A percentile compares a stretch with the other conserved stretches of the same genome.
Conservation (phyloP, 2,113 vertebrate genomes). For the Abramis brama region DNA sequence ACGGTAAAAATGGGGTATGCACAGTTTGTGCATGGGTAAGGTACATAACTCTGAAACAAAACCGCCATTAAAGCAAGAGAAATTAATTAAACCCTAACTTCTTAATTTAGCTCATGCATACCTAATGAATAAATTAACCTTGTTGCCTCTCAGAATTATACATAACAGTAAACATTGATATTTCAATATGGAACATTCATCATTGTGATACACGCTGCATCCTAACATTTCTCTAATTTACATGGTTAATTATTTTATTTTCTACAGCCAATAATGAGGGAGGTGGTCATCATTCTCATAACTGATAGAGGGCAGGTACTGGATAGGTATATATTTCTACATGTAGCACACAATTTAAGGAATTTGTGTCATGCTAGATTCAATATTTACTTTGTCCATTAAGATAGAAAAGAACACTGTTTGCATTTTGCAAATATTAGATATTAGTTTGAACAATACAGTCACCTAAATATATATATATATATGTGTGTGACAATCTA, state of each 20-base stretch:
- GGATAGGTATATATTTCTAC: constrained; percentile 74
- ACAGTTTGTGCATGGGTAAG: constrained; percentile 28
- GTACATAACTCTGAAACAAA: constrained; percentile 80
- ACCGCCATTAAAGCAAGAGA: constrained; percentile 94
- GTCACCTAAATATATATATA: constrained; percentile 95
- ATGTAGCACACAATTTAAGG: constrained; percentile 77
- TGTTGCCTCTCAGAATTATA: constrained; percentile 74
- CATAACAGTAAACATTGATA: constrained; percentile 71
- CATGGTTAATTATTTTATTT: constrained; percentile 76
- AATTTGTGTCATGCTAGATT: constrained; percentile 83
- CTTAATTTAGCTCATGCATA: constrained; percentile 96
- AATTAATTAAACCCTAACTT: constrained; percentile 82
- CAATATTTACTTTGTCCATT: constrained; percentile 89
- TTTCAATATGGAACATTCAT: constrained; percentile 94
- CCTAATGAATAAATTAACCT: constrained; percentile 86
- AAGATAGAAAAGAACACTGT: constrained; percentile 87
- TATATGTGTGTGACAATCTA: constrained; percentile 76
- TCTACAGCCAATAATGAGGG: constrained; percentile 64
- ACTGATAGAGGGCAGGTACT: constrained; percentile 73
- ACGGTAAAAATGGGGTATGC: constrained; percentile 7
- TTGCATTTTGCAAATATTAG: constrained; percentile 82
- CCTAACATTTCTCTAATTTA: constrained; percentile 95
- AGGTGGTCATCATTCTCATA: constrained; percentile 56
- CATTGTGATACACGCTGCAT: constrained; percentile 91
- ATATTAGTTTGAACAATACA: constrained; percentile 86